Conservation (phyloP, 2,113 vertebrate species). For the Neopipo cinnamomea region DNA sequence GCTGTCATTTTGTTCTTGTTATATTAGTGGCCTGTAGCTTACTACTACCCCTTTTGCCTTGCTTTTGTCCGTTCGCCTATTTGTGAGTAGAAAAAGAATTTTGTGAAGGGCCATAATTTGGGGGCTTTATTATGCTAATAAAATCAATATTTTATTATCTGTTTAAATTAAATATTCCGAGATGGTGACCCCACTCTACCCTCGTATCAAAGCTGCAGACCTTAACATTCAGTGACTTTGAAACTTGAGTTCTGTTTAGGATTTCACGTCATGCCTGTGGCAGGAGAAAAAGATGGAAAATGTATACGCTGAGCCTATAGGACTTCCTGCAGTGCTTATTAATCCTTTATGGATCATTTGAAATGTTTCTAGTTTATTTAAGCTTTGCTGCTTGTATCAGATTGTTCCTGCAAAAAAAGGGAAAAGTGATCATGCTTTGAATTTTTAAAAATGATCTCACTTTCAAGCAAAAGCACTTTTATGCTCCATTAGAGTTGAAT, state of each 20-base stretch:
- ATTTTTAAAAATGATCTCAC: conserved; percentile 87
- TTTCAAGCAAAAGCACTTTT: conserved; percentile 87
- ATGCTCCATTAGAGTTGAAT: conserved; percentile 86
- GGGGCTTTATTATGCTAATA: conserved; percentile 66
- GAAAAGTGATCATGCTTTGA: conserved; percentile 85
- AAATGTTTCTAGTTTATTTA: conserved; percentile 88
- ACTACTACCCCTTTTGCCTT: conserved; percentile 65
- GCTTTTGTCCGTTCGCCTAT: conserved; percentile 64
- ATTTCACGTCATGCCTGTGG: conserved; percentile 79
- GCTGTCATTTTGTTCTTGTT: conserved; percentile 80
- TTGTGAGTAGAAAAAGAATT: conserved; percentile 48
- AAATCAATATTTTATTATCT: conserved; percentile 67
- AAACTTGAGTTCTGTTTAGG: conserved; percentile 80
- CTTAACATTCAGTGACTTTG: conserved; percentile 80
- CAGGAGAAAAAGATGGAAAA: conserved; percentile 75
- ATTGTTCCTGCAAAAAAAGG: conserved; percentile 80
- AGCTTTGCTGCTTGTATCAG: conserved; percentile 85
- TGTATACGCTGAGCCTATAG: conserved; percentile 82
- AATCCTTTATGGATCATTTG: conserved; percentile 88
- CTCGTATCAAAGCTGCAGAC: conserved; percentile 44
- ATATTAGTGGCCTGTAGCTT: conserved; percentile 78
- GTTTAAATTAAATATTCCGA: conserved; percentile 66
- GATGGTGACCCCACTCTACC: conserved; percentile 54
- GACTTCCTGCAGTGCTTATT: conserved; percentile 85
- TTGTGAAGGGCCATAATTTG: conserved; percentile 66